Evolutionary conservation across 2,113 vertebrate species (phyloP).

Genomic region (Entelurus aequoreus): DNA sequence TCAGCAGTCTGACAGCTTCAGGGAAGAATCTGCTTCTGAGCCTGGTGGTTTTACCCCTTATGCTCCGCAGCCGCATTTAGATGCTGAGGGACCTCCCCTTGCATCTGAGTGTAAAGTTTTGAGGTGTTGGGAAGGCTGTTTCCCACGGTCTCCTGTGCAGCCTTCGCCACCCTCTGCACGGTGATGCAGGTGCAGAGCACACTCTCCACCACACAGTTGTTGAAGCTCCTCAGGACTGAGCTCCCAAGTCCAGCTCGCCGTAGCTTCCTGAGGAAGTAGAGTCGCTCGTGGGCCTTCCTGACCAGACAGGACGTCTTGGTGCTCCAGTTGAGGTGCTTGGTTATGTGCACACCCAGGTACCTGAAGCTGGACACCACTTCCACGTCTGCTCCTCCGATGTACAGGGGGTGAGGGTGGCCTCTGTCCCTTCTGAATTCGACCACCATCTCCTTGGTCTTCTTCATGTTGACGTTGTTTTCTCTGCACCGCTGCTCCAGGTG

Average conservation of each 20-base stretch:
- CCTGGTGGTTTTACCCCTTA: too few relatives aligned
- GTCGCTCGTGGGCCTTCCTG: not conserved
- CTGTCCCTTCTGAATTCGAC: not conserved
- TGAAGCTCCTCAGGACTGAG: not conserved
- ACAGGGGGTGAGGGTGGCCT: not conserved
- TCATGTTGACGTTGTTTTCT: not conserved
- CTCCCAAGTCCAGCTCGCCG: not conserved
- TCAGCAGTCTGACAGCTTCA: too few relatives aligned
- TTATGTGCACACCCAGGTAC: not conserved
- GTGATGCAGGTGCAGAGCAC: not conserved
- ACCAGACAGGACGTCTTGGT: not conserved
- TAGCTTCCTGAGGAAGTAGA: not conserved
- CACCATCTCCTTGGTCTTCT: not conserved
- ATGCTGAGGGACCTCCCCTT: too few relatives aligned
- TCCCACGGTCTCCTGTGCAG: too few relatives aligned
- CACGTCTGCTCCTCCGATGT: not conserved
- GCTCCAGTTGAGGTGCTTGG: not conserved
- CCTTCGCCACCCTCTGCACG: too few relatives aligned
- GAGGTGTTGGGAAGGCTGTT: too few relatives aligned
- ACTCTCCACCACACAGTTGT: not conserved
- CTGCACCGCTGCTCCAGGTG: too few relatives aligned
- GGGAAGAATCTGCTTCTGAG: too few relatives aligned
- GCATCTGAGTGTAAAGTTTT: too few relatives aligned
- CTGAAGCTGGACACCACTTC: not conserved
- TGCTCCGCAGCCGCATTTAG: too few relatives aligned